Percentiles rank a stretch among this genome's conserved stretches.
These are phyloP conservation scores for Patella ulyssiponensis DNA, from an alignment of 2,888 invertebrate species.

Conservation along the genomic window DNA sequence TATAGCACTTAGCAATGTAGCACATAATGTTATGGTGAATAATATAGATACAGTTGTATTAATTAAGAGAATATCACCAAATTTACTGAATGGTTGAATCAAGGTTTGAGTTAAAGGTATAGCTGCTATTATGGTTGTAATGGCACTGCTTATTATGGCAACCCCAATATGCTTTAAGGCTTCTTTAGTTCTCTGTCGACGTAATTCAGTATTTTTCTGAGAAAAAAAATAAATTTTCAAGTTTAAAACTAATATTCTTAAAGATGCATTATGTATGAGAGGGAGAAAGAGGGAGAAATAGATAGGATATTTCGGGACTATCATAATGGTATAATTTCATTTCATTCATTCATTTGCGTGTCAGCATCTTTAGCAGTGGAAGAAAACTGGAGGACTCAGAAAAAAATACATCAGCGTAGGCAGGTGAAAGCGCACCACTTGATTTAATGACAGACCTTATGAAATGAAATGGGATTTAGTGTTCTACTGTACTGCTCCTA, in stretches of 20 bases:
- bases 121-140: constrained; percentile 67
- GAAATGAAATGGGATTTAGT: too few relatives aligned
- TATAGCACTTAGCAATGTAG: constrained; percentile 57
- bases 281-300: too few relatives aligned
- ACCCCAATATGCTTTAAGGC: constrained; percentile 67
- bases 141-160: constrained; percentile 63
- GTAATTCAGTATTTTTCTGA: constrained; percentile 46
- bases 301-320: too few relatives aligned
- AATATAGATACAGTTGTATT: constrained; percentile 65
- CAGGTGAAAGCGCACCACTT: too few relatives aligned
- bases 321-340: too few relatives aligned
- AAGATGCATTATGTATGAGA: too few relatives aligned
- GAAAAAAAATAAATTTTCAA: constrained; percentile 19
- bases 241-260: background rate
- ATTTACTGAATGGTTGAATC: constrained; percentile 67
- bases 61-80: constrained; percentile 68
- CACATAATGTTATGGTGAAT: constrained; percentile 63
- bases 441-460: too few relatives aligned
- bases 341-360: too few relatives aligned
- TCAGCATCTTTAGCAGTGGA: too few relatives aligned
- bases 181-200: constrained; percentile 59
- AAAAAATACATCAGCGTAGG: too few relatives aligned
- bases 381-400: too few relatives aligned
- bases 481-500: too few relatives aligned
- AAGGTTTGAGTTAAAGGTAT: constrained; percentile 66